A percentile compares a stretch with the other conserved stretches of the same genome.
Conservation (phyloP, 2,888 invertebrate species). For the Leptinotarsa peninsularis region DNA sequence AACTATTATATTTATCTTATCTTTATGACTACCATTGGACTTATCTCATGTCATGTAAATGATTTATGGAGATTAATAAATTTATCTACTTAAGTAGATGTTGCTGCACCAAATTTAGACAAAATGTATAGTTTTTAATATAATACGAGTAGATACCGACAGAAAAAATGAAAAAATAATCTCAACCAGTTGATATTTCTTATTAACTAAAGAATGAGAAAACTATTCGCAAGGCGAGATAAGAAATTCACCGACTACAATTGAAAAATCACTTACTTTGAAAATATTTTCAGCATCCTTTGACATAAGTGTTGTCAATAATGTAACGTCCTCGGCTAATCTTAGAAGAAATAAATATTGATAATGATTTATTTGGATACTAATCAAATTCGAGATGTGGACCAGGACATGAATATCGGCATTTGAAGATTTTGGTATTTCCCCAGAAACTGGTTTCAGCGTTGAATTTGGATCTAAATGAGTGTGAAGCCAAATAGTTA, state of each 20-base stretch:
- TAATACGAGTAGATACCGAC: too few species aligned
- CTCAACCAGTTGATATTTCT: not conserved
- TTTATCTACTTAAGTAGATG: too few species aligned
- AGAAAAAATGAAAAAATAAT: too few species aligned
- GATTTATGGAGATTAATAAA: too few species aligned
- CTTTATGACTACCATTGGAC: too few species aligned
- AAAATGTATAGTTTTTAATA: too few species aligned
- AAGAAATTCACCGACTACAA: not conserved
- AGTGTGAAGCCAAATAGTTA: slow-evolving; percentile 84
- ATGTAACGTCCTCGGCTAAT: slow-evolving; percentile 83
- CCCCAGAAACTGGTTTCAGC: slow-evolving; percentile 30
- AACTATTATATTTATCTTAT: too few species aligned
- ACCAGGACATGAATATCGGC: slow-evolving; percentile 85
- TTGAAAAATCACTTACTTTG: slow-evolving; percentile 63
- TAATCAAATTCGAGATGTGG: slow-evolving; percentile 85
- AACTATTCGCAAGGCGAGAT: too few species aligned
- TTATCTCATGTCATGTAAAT: too few species aligned
- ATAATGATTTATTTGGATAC: slow-evolving; percentile 92
- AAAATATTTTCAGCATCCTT: slow-evolving; percentile 81
- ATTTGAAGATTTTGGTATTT: slow-evolving; percentile 50
- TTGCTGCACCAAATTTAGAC: too few species aligned
- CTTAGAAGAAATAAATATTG: slow-evolving; percentile 91
- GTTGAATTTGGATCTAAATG: slow-evolving; percentile 66
- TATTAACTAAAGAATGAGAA: too few species aligned
- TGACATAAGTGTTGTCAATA: slow-evolving; percentile 82